Conservation (phyloP, 2,888 invertebrate species). For the Scelioninae gen. 2 region DNA sequence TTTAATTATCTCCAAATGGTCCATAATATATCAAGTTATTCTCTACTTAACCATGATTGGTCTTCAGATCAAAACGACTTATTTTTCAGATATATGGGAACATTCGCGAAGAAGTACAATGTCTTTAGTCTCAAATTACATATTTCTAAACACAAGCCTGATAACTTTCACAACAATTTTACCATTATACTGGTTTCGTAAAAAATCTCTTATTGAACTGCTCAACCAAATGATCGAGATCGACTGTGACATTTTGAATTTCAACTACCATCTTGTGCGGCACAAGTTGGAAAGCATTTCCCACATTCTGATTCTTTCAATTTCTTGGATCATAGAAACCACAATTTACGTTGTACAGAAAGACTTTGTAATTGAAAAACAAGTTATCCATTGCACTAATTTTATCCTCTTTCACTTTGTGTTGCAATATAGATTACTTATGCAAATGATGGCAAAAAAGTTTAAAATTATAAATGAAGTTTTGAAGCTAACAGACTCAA, state of each 20-base stretch:
- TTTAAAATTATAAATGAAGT: not conserved
- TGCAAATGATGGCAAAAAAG: not conserved
- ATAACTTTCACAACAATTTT: not conserved
- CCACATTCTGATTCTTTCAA: not conserved
- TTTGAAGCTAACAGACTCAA: constrained; percentile 1
- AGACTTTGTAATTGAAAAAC: not conserved
- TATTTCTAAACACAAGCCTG: not conserved
- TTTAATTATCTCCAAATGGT: constrained; percentile 6
- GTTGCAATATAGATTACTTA: constrained; percentile 2
- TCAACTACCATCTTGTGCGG: not conserved
- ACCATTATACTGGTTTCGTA: not conserved
- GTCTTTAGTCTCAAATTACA: not conserved
- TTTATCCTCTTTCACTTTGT: not conserved
- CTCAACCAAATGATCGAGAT: not conserved
- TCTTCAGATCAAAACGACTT: not conserved
- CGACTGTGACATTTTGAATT: not conserved
- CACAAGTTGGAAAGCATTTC: not conserved
- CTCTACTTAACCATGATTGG: not conserved
- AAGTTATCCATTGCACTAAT: not conserved
- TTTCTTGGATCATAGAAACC: not conserved
- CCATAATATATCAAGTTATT: not conserved
- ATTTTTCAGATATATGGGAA: not conserved
- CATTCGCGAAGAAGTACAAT: not conserved
- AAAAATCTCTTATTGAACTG: not conserved
- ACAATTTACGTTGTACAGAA: not conserved